Evolutionary conservation across 2,888 invertebrate species (phyloP).

Genomic region (Carcina quercana): DNA sequence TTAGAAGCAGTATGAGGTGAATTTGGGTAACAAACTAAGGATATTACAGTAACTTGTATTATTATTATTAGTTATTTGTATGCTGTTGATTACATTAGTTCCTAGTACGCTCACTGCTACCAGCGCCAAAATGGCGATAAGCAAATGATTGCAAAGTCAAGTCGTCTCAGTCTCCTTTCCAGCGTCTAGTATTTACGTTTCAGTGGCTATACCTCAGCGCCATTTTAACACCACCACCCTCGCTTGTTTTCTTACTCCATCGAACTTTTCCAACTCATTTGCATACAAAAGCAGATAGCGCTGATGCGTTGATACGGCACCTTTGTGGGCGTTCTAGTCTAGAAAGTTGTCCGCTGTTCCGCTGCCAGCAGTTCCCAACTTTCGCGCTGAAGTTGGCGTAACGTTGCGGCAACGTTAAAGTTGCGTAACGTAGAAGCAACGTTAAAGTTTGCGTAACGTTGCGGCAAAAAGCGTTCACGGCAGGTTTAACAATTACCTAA

Average conservation of each 20-base stretch:
- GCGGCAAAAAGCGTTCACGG: constrained; percentile 68
- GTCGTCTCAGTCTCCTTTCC: too few relatives aligned
- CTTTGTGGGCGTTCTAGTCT: constrained; percentile 68
- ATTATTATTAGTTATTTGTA: too few relatives aligned
- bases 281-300: constrained; percentile 72
- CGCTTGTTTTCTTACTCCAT: constrained; percentile 60
- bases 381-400: constrained; percentile 54
- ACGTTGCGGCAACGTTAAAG: too few relatives aligned
- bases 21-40: too few relatives aligned
- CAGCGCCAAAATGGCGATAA: too few relatives aligned
- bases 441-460: constrained; percentile 64
- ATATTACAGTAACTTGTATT: too few relatives aligned
- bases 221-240: constrained; percentile 23
- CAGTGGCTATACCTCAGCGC: too few relatives aligned
- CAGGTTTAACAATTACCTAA: constrained; percentile 72
- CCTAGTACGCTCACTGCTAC: too few relatives aligned
- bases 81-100: too few relatives aligned
- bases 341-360: constrained; percentile 51
- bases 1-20: too few relatives aligned
- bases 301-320: constrained; percentile 54
- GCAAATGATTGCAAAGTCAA: too few relatives aligned
- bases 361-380: constrained; percentile 40
- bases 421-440: constrained; percentile 57
- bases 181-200: too few relatives aligned
- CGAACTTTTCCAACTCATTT: constrained; percentile 73